A percentile compares a stretch with the other conserved stretches of the same genome.
These are phyloP conservation scores for Oreochromis spilurus DNA, from an alignment of 2,113 vertebrate genomes.

Conservation along the genomic window DNA sequence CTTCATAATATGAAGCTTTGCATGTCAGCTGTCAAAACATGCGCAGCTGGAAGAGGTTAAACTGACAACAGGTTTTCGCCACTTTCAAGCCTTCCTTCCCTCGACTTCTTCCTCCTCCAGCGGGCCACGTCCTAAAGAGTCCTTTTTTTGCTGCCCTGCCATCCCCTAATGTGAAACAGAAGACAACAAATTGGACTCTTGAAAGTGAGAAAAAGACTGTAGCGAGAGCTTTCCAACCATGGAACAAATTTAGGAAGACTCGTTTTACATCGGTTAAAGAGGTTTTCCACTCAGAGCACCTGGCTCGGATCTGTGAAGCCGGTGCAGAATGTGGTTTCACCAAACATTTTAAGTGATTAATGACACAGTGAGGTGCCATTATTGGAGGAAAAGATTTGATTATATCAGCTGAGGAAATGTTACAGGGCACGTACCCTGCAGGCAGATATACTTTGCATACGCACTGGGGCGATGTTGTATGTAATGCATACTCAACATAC, in stretches of 20 bases:
- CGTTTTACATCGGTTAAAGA: neutral
- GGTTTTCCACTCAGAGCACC: neutral
- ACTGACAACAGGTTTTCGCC: slow-evolving; percentile 59
- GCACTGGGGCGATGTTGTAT: neutral
- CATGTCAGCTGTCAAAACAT: slow-evolving; percentile 73
- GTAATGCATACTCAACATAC: neutral
- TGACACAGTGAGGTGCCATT: neutral
- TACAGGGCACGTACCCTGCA: neutral
- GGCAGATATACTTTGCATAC: neutral
- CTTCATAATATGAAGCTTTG: slow-evolving; percentile 55
- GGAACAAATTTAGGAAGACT: slow-evolving; percentile 12
- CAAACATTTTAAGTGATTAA: neutral
- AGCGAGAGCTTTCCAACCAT: neutral
- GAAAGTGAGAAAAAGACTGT: slow-evolving; percentile 21
- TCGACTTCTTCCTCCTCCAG: neutral
- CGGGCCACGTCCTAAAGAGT: neutral
- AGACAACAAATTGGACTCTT: slow-evolving; percentile 51
- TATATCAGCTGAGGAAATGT: neutral
- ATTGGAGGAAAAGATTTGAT: neutral
- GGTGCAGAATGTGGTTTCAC: neutral
- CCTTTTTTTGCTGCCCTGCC: neutral
- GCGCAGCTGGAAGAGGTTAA: slow-evolving; percentile 58
- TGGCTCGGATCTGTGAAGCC: neutral
- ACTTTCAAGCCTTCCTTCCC: neutral
- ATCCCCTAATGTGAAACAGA: slow-evolving; percentile 59